These are phyloP conservation scores for Diarsia rubi DNA, from an alignment of 2,888 invertebrate species.

Conservation along the genomic window DNA sequence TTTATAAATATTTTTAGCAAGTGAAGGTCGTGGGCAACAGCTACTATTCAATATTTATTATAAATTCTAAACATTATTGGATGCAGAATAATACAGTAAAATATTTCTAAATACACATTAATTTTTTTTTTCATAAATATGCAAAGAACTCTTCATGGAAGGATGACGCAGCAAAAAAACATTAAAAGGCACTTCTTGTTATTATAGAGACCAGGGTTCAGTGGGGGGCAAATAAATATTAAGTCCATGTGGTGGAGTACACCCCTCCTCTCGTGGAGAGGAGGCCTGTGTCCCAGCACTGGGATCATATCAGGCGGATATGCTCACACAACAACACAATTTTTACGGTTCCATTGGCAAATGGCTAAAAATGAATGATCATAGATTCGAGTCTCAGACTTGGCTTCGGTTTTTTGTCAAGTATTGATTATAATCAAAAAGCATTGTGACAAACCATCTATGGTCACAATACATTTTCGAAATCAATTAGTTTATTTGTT, in stretches of 20 bases:
- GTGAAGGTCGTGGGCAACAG: no score
- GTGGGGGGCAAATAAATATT: not conserved
- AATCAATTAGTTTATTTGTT: no score
- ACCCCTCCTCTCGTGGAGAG: no score
- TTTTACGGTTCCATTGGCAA: not conserved
- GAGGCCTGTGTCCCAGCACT: not conserved
- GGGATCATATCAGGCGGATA: no score
- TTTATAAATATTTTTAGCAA: no score
- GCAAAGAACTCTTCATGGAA: slow-evolving; percentile 14
- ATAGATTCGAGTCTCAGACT: not conserved
- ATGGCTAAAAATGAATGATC: not conserved
- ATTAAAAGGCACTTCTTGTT: not conserved
- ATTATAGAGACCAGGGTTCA: not conserved
- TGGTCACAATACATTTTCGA: not conserved
- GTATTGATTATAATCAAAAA: not conserved
- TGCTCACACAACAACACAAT: no score
- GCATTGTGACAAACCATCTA: not conserved
- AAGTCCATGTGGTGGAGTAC: not conserved
- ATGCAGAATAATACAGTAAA: not conserved
- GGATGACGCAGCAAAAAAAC: not conserved
- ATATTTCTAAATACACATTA: not conserved
- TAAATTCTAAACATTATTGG: not conserved
- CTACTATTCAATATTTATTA: not conserved
- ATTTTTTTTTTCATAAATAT: slow-evolving; percentile 10
- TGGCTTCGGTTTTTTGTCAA: not conserved